A percentile compares a stretch with the other conserved stretches of the same genome.
Conservation (phyloP, 1,140 invertebrate species). For the Drosophila sechellia region DNA sequence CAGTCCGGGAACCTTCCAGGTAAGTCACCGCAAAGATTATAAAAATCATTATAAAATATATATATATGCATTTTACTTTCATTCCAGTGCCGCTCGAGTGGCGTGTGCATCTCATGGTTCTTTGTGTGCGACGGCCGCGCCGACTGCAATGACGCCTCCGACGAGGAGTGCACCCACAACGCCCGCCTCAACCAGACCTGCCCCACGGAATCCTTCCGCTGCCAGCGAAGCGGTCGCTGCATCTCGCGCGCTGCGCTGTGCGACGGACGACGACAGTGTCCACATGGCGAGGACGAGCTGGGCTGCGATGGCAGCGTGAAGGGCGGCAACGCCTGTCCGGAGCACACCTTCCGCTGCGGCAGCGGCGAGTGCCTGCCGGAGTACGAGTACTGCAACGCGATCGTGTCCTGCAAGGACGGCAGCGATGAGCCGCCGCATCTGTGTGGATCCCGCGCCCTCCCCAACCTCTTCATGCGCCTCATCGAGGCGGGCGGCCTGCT, state of each 20-base stretch:
- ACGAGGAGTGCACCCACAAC: constrained; percentile 89
- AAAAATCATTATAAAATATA: not conserved
- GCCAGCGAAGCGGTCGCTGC: constrained; percentile 88
- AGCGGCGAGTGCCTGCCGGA: constrained; percentile 94
- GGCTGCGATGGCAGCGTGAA: constrained; percentile 88
- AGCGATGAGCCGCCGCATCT: constrained; percentile 92
- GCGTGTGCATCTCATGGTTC: constrained; percentile 94
- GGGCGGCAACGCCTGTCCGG: constrained; percentile 89
- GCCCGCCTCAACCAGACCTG: constrained; percentile 73
- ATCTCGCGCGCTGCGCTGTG: constrained; percentile 91
- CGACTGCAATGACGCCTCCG: constrained; percentile 89
- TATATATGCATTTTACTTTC: not conserved
- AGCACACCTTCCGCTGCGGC: constrained; percentile 91
- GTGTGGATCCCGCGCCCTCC: constrained; percentile 86
- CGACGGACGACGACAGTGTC: constrained; percentile 91
- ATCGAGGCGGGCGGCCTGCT: constrained; percentile 72
- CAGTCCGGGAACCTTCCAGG: constrained; percentile 93
- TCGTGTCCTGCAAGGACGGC: constrained; percentile 92
- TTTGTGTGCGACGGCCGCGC: constrained; percentile 96
- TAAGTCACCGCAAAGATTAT: constrained; percentile 73
- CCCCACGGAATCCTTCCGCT: constrained; percentile 87
- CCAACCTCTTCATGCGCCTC: constrained; percentile 77
- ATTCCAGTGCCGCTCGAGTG: constrained; percentile 90
- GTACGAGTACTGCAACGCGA: constrained; percentile 95
- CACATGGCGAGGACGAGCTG: constrained; percentile 91